Percentiles rank a stretch among this genome's conserved stretches.
Conservation (phyloP, 2,113 vertebrate species). For the Pelusios castaneus region DNA sequence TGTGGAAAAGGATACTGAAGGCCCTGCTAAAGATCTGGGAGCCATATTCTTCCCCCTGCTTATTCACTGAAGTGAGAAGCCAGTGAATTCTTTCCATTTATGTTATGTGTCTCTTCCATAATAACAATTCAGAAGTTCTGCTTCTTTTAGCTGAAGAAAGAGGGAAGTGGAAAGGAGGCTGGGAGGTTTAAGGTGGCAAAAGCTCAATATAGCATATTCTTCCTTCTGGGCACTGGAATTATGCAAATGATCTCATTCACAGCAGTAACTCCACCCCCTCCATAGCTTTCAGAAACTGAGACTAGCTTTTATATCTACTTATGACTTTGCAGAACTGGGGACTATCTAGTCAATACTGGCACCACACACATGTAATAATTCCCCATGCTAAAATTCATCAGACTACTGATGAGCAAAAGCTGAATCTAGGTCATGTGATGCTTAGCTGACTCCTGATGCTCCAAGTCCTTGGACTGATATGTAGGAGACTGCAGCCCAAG, state of each 20-base stretch:
- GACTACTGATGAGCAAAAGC: neutral
- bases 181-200: neutral
- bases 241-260: neutral
- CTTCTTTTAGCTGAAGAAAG: neutral
- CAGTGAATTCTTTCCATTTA: neutral
- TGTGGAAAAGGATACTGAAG: neutral
- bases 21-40: neutral
- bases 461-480: neutral
- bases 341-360: neutral
- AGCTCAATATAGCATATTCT: neutral
- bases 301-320: neutral
- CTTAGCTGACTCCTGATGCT: neutral
- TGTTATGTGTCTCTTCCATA: neutral
- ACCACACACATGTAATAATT: rapidly evolving
- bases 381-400: neutral
- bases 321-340: neutral
- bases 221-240: neutral
- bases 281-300: neutral
- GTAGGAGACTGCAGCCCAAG: neutral
- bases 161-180: neutral
- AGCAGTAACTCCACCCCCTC: neutral
- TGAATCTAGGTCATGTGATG: neutral
- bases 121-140: neutral
- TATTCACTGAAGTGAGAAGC: neutral
- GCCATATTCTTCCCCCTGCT: neutral